Percentiles rank a stretch among this genome's conserved stretches.
phyloP scores from a whole-genome alignment of 2,888 invertebrate genomes.

The Drosophila meridionalis region DNA sequence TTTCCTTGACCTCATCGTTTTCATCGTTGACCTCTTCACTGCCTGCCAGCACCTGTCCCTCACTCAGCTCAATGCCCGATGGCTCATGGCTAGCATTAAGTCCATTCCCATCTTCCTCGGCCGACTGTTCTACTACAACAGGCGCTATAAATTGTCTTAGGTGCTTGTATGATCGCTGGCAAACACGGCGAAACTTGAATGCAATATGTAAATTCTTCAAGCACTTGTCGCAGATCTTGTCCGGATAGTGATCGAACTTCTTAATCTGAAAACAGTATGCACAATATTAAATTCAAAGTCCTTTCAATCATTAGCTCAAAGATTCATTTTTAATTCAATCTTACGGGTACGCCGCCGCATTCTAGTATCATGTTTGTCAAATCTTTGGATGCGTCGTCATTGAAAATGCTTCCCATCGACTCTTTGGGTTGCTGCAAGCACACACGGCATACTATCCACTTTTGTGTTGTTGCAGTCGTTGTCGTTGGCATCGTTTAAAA shows the following conservation, averaged over 20 bases:
- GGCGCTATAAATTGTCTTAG: constrained; percentile 82
- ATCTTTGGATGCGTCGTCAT: constrained; percentile 77
- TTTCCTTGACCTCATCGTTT: constrained; percentile 47
- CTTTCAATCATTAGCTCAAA: background rate
- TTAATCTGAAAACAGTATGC: constrained; percentile 65
- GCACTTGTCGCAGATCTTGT: constrained; percentile 81
- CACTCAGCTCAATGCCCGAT: constrained; percentile 33
- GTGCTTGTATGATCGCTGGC: constrained; percentile 81
- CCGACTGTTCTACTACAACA: constrained; percentile 69
- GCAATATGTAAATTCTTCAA: constrained; percentile 73
- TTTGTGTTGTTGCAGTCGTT: constrained; percentile 62
- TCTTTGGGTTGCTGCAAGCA: constrained; percentile 81
- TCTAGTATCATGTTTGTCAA: constrained; percentile 82
- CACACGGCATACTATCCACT: constrained; percentile 82
- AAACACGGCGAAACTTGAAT: constrained; percentile 75
- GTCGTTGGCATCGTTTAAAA: constrained; percentile 50
- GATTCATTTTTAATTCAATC: constrained; percentile 19
- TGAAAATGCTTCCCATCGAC: constrained; percentile 79
- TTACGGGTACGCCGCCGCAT: constrained; percentile 83
- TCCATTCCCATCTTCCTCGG: constrained; percentile 35
- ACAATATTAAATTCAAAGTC: background rate
- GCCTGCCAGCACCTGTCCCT: constrained; percentile 21
- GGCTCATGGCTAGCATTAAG: constrained; percentile 23
- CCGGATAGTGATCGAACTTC: constrained; percentile 82
- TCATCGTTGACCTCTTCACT: constrained; percentile 34